Base-by-base conservation (phyloP, 2,888 invertebrate species). In the Erannis defoliaria region DNA sequence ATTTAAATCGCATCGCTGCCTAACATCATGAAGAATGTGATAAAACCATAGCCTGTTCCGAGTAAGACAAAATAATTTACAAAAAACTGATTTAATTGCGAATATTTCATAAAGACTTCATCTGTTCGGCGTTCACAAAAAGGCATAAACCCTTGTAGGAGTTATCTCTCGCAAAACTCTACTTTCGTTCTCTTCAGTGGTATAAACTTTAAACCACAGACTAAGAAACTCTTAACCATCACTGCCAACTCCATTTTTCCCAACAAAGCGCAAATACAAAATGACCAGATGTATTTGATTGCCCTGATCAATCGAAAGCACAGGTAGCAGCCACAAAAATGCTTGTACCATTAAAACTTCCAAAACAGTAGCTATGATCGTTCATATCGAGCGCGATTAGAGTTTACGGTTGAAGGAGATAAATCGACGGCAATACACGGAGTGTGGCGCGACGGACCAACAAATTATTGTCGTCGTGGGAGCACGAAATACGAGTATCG, bases 391-490 rank as follows among this genome's bases (percentile, higher is more conserved):
- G 70, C 64, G 74, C 82, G 84, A 86, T 85, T 86, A 85, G 84
- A 84, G 80, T 75, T 70, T 70, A 76, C 75, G 78, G 77, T 72
- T 85, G 85, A 85, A 83, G 80, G 80, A 83, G 82, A 87, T 88
- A 86, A 85, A 88, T 86, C 76, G 84, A 55, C 67, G 76, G 82
- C 80, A 82, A 83, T 86, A 84, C 82, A 85, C 77, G 82, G 72
- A 77, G 77, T 81, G 78, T 77, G 78, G 80, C 77, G 82, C 85
- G 86, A 86, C 85, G 87, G 84, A 85, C 87, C 83, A 88, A 89
- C 89, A 89, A 90, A 90, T 90, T 90, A 90, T 89, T 84, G 88
- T 86, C 88, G 87, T 83, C 86, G 82, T 77, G 89, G 89, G 88
- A 89, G 80, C 81, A 85, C 81, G 87, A 87, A 87, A 88, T 88